Percentiles rank a stretch among this genome's conserved stretches.
Conservation (phyloP, 1,140 invertebrate genomes). For the Pseudobourletiella spinata region DNA sequence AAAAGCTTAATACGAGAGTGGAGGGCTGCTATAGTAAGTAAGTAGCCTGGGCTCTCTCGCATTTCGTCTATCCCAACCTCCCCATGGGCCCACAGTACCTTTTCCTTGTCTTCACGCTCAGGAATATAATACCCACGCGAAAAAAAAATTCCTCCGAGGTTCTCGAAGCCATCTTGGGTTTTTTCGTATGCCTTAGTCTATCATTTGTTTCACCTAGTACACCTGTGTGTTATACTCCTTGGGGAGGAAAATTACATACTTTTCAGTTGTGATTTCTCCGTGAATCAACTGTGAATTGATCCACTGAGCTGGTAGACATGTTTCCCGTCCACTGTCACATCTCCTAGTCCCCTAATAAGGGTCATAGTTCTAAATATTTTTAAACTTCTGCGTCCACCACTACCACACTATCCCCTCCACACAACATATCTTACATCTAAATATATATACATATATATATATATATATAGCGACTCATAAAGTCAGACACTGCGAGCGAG, state of each 20-base stretch:
- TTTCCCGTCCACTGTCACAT: not conserved
- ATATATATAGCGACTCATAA: not conserved
- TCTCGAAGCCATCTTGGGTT: conserved; percentile 33
- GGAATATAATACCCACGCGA: conserved; percentile 29
- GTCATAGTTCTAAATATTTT: too few species aligned
- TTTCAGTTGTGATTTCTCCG: not conserved
- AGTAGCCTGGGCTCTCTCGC: too few species aligned
- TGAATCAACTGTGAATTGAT: not conserved
- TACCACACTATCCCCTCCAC: not conserved
- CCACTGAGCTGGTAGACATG: not conserved
- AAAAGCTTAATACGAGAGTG: too few species aligned
- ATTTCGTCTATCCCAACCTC: conserved; percentile 6
- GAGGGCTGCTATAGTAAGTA: too few species aligned
- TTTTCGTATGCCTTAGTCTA: conserved; percentile 27
- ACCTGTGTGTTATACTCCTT: conserved; percentile 15
- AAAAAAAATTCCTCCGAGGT: conserved; percentile 32
- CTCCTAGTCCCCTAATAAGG: too few species aligned
- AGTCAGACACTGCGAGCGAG: not conserved
- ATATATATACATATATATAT: not conserved
- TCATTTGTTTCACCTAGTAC: conserved; percentile 20
- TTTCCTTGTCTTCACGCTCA: conserved; percentile 5
- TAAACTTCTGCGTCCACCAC: not conserved
- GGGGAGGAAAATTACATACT: not conserved
- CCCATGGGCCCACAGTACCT: conserved; percentile 17
- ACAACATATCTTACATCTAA: not conserved